Base-by-base conservation (phyloP, 2,797 vertebrate genomes). In the Phataginus tetradactyla region DNA sequence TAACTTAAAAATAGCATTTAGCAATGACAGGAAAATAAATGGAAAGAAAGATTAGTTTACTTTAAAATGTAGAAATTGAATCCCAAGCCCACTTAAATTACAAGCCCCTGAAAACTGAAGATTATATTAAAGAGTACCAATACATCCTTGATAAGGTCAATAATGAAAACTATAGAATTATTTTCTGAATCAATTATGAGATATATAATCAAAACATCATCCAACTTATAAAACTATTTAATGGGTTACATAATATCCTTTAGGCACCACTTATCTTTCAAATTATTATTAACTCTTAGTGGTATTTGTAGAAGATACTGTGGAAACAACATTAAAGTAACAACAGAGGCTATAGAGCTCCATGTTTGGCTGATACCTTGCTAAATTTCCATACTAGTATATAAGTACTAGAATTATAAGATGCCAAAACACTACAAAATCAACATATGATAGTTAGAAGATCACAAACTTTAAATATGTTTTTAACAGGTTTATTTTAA, bases 81-180 rank as follows among this genome's bases (percentile, higher is more conserved):
- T 49, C 15, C 63, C 1, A 94, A 93, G 95, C 21, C 21, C 90
- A 95, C 88, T 96, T 55, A 86, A 93, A 92, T 94, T 89, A 49
- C 25, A 68, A 97, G 55, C 51, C 85, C 42, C 63, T 93, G 7
- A 86, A 97, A 96, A 94, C 87, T 23, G 39, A 95, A 39, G 55
- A 94, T 97, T 96, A 85, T 66, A 84, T 80, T 96, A 96, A 97
- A 96, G 98, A 96, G 96, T 93, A 14, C 72, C 53, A 97, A 39
- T 69, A 93, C 39, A 84, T 80, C 86, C 64, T 86, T 92, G 55
- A 59, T 45, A 91, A 29, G 18, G 15, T 45, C n/a, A 92, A 34
- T 69, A 83, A 96, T 79, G 18, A 90, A 90, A 96, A 63, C 45
- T 68, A 57, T 77, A 78, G 15, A 81, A 96, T 95, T 55, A 95